A percentile compares a stretch with the other conserved stretches of the same genome.
phyloP scores from a whole-genome alignment of 1,140 invertebrate species.

The Drosophila nigromelanica region DNA sequence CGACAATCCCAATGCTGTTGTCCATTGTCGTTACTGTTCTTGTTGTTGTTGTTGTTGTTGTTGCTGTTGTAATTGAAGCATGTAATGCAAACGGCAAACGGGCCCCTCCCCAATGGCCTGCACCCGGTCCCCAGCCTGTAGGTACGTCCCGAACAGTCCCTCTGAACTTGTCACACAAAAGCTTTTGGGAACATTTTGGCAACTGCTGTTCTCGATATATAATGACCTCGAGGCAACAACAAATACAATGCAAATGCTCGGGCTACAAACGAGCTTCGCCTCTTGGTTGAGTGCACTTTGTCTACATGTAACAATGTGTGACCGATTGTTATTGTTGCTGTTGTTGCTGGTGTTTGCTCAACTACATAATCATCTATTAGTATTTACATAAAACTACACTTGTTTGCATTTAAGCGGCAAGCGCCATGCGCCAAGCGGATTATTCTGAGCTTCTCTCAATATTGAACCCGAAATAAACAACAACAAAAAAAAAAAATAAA shows the following conservation, averaged over 20 bases:
- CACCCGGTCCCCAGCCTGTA: constrained; percentile 5
- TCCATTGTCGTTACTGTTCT: constrained; percentile 47
- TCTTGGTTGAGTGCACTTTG: constrained; percentile 78
- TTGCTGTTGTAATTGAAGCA: constrained; percentile 77
- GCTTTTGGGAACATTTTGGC: constrained; percentile 80
- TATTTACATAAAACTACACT: constrained; percentile 81
- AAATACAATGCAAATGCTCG: constrained; percentile 27
- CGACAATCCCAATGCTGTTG: constrained; percentile 62
- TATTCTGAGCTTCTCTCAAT: constrained; percentile 44
- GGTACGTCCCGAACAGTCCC: background rate
- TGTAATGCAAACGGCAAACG: constrained; percentile 60
- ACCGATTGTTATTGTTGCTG: constrained; percentile 55
- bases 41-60: constrained; percentile 52
- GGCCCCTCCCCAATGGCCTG: constrained; percentile 20
- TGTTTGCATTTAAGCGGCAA: constrained; percentile 76
- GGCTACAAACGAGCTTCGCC: constrained; percentile 62
- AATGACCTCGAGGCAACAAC: constrained; percentile 78
- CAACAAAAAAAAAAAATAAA: constrained; percentile 11
- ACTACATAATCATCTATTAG: constrained; percentile 81
- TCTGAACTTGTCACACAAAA: constrained; percentile 73
- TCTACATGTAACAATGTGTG: constrained; percentile 79
- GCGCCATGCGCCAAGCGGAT: constrained; percentile 64
- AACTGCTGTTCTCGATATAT: constrained; percentile 81
- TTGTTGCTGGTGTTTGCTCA: constrained; percentile 74
- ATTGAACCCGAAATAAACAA: constrained; percentile 13